phyloP scores from a whole-genome alignment of 2,797 vertebrate genomes.

The Furcifer pardalis region DNA sequence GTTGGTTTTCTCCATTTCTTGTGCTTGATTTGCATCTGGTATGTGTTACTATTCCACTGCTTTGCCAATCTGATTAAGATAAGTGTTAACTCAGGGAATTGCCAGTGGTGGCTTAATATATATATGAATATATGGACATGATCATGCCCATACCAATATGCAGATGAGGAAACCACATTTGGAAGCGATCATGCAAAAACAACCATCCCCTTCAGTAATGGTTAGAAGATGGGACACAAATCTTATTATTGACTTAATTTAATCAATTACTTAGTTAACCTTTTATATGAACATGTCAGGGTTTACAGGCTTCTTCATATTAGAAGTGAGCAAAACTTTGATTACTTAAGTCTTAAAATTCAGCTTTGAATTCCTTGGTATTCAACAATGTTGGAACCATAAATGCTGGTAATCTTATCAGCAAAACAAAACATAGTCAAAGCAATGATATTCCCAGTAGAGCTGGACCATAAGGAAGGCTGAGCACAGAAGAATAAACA shows the following conservation, averaged over 20 bases:
- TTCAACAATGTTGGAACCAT: too few relatives aligned
- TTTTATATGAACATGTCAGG: background rate
- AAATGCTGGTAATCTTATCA: background rate
- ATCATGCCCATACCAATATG: background rate
- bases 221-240: background rate
- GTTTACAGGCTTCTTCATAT: background rate
- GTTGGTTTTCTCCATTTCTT: background rate
- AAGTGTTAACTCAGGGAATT: background rate
- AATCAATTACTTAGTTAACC: background rate
- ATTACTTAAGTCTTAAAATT: background rate
- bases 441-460: too few relatives aligned
- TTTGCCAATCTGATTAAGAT: slow-evolving; percentile 19
- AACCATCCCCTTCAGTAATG: background rate
- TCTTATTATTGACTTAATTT: too few relatives aligned
- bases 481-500: too few relatives aligned
- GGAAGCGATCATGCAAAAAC: background rate
- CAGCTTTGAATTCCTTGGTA: background rate
- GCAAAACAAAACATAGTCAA: too few relatives aligned
- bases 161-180: background rate
- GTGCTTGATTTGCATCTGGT: slow-evolving; percentile 12
- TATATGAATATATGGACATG: too few relatives aligned
- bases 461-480: too few relatives aligned
- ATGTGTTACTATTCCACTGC: background rate
- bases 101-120: background rate
- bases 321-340: background rate